Base-by-base conservation (phyloP, 2,113 vertebrate species). In the Sceloporus undulatus region DNA sequence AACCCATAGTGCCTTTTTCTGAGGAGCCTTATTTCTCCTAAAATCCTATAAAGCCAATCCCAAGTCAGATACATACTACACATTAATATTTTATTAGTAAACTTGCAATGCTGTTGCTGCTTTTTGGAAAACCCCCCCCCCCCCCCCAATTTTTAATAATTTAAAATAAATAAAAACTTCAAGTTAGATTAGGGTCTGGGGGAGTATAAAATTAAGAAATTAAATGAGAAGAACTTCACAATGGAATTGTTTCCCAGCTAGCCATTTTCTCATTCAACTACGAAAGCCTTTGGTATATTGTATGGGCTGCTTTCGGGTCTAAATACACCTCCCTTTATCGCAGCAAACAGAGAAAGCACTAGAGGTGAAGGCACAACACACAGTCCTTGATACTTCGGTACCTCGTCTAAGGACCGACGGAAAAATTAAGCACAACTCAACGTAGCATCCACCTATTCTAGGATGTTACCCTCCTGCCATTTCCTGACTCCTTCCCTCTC, bases 121-220 rank as follows among this genome's bases (percentile, higher is more conserved):
- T 82, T 81, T 82, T 52, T 79, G 29, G 27, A 79, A 54, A n/a
- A n/a, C n/a, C n/a, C n/a, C n/a, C n/a, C n/a, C n/a, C n/a, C 9
- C 21, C 71, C 66, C 54, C 42, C 25, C 68, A 2, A 48, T 68
- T 27, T 70, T 14, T 1, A 68, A 48, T 83, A 42, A 34, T n/a
- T n/a, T 5, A 0, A 56, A 71, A 83, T 70, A 83, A 54, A 5
- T 18, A n/a, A 6, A 14, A 29, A 21, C 42, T 84, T 14, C 42
- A 21, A n/a, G 42, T 1, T 71, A 19, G 82, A 66, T 40, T 54
- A 42, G 29, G 66, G 16, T 84, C 27, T 38, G 42, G 42, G 80
- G 23, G 62, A 52, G 25, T 29, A 52, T 0, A n/a, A 34, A 70
- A 83, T 11, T 52, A 66, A 13, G 21, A 18, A 42, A 29, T 3